Conservation (phyloP, 2,888 invertebrate genomes). For the Beris morrisii region DNA sequence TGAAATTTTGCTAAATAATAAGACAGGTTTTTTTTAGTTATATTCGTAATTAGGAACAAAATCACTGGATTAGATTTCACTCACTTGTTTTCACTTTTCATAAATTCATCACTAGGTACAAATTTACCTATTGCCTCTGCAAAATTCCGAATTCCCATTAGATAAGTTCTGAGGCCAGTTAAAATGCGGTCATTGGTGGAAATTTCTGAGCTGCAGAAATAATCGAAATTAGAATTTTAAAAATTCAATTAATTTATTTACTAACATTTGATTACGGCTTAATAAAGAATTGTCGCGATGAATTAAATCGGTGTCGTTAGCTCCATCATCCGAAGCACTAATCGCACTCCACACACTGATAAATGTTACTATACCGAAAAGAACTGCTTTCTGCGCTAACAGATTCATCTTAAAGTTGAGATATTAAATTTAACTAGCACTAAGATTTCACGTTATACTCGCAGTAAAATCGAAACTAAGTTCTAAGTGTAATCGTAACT, state of each 20-base stretch:
- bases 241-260: slow-evolving; percentile 23
- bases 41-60: background rate
- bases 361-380: too few species aligned
- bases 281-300: too few species aligned
- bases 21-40: background rate
- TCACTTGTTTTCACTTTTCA: slow-evolving; percentile 21
- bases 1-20: slow-evolving; percentile 3
- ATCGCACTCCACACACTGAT: too few species aligned
- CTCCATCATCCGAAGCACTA: too few species aligned
- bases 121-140: slow-evolving; percentile 27
- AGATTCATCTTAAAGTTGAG: too few species aligned
- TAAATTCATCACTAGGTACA: slow-evolving; percentile 4
- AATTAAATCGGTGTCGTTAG: too few species aligned
- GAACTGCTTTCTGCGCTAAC: too few species aligned
- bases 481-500: too few species aligned
- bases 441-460: too few species aligned
- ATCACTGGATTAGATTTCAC: background rate
- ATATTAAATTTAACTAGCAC: too few species aligned
- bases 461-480: too few species aligned
- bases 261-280: slow-evolving; percentile 20
- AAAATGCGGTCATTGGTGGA: slow-evolving; percentile 12
- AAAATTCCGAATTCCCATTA: slow-evolving; percentile 24
- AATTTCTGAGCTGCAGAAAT: slow-evolving; percentile 8
- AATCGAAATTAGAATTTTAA: background rate
- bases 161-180: slow-evolving; percentile 10